Evolutionary conservation across 1,140 invertebrate genomes (phyloP).

Genomic region (Harpegnathos saltator): DNA sequence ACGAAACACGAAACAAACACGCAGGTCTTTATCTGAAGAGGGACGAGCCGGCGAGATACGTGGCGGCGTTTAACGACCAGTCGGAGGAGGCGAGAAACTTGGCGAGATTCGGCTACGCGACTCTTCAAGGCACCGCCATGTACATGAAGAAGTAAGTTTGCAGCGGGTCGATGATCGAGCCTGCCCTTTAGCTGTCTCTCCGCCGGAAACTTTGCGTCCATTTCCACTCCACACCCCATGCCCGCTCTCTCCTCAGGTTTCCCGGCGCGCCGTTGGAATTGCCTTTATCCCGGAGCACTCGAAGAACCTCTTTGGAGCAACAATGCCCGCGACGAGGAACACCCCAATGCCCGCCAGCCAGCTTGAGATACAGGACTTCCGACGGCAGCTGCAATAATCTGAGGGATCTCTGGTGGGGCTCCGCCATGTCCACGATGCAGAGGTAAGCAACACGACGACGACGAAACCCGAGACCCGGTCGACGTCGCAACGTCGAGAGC

Average conservation of each 20-base stretch:
- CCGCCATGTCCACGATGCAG: conserved; percentile 93
- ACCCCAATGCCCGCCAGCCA: conserved; percentile 87
- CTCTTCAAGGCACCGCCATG: conserved; percentile 86
- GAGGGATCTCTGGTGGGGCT: conserved; percentile 91
- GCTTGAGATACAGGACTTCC: conserved; percentile 90
- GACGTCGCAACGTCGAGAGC: no score
- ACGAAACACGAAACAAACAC: not conserved
- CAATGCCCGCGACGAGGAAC: conserved; percentile 88
- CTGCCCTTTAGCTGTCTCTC: no score
- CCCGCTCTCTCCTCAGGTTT: conserved; percentile 66
- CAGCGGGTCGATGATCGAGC: conserved; percentile 5
- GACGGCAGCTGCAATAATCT: conserved; percentile 96
- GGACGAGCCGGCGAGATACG: conserved; percentile 90
- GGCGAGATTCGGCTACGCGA: conserved; percentile 90
- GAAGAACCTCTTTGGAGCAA: conserved; percentile 83
- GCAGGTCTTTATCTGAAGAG: conserved; percentile 89
- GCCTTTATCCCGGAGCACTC: conserved; percentile 62
- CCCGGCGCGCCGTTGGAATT: conserved; percentile 73
- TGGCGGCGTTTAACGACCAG: conserved; percentile 91
- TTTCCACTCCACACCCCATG: not conserved
- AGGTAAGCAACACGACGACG: conserved; percentile 70
- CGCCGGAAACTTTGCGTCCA: not conserved
- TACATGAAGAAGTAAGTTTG: conserved; percentile 75
- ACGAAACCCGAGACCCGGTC: no score
- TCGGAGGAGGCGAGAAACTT: conserved; percentile 88